Evolutionary conservation across 1,140 invertebrate genomes (phyloP).

Genomic region (Ceratina australensis): DNA sequence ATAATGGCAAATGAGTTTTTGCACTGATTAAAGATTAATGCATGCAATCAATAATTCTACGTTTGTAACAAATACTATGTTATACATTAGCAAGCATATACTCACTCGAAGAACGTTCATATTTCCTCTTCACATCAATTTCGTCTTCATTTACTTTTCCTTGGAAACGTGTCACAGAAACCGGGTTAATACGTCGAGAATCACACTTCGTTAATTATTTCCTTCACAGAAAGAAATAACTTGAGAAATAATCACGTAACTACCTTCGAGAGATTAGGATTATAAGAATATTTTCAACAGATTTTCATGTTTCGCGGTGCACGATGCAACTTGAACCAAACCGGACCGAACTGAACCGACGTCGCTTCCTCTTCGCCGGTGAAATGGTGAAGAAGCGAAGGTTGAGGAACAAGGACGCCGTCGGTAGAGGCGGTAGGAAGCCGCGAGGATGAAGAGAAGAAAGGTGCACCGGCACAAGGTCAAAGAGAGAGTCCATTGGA

Average conservation of each 20-base stretch:
- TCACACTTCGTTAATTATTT: conserved; percentile 34
- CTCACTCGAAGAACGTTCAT: conserved; percentile 76
- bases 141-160: conserved; percentile 26
- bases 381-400: conserved; percentile 20
- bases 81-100: conserved; percentile 36
- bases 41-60: neutral
- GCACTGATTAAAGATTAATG: too few species aligned
- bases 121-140: conserved; percentile 16
- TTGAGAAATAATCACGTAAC: neutral
- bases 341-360: neutral
- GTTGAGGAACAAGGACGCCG: conserved; percentile 42
- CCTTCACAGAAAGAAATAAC: neutral
- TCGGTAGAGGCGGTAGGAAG: conserved; percentile 36
- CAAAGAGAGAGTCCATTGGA: conserved; percentile 76
- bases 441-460: conserved; percentile 44
- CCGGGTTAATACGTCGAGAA: neutral
- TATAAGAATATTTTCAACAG: neutral
- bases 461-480: conserved; percentile 73
- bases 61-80: neutral
- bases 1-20: too few species aligned
- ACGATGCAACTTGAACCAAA: neutral
- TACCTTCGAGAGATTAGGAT: neutral
- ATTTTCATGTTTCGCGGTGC: conserved; percentile 9
- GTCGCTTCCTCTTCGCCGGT: conserved; percentile 18
- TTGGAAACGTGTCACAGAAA: conserved; percentile 52